Evolutionary conservation across 2,888 invertebrate species (phyloP).

Genomic region (Seira musarum): DNA sequence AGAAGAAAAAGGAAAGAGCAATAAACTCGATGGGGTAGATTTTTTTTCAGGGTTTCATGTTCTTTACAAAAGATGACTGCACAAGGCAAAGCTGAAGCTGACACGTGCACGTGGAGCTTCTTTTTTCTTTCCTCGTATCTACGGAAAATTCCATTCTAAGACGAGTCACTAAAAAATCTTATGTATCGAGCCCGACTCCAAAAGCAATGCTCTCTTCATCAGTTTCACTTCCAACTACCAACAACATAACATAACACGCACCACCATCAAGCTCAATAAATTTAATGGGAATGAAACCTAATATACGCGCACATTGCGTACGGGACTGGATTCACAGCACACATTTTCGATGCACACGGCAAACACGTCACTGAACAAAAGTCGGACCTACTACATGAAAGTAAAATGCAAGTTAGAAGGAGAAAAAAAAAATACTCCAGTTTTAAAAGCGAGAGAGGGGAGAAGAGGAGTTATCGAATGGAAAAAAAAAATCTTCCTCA

Average conservation of each 20-base stretch:
- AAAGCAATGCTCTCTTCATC: too few species aligned
- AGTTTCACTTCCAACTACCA: too few species aligned
- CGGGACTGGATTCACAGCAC: too few species aligned
- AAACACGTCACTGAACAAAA: too few species aligned
- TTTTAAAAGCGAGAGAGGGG: not conserved
- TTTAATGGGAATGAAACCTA: too few species aligned
- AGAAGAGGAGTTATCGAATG: not conserved
- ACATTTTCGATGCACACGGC: too few species aligned
- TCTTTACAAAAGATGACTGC: slow-evolving; percentile 52
- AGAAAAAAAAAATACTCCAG: not conserved
- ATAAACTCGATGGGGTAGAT: slow-evolving; percentile 57
- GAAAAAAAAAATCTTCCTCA: not conserved
- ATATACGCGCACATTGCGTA: too few species aligned
- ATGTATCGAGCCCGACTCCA: too few species aligned
- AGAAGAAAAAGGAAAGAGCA: slow-evolving; percentile 34
- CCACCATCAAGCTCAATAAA: too few species aligned
- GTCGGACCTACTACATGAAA: too few species aligned
- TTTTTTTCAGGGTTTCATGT: slow-evolving; percentile 53
- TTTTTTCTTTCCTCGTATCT: slow-evolving; percentile 4
- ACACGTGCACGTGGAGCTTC: slow-evolving; percentile 55
- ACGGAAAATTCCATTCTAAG: slow-evolving; percentile 2
- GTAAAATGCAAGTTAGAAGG: too few species aligned
- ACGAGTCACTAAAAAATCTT: not conserved
- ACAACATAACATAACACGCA: too few species aligned
- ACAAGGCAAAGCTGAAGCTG: slow-evolving; percentile 45